These are phyloP conservation scores for Trachurus trachurus DNA, from an alignment of 2,797 vertebrate species.

Conservation along the genomic window DNA sequence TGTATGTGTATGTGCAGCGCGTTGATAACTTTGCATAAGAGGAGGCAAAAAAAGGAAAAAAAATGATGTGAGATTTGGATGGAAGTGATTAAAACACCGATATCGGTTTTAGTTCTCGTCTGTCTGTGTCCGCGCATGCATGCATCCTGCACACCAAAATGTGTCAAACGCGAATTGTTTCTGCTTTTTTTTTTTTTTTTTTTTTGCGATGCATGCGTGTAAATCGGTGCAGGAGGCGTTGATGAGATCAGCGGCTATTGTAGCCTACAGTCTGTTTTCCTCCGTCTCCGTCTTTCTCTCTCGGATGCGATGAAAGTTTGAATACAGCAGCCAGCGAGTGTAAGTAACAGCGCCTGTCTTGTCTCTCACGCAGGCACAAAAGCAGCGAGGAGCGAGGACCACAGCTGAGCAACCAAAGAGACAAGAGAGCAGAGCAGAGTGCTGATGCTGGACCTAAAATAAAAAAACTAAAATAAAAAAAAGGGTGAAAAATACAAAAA, in stretches of 20 bases:
- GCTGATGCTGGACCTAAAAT: conserved; percentile 65
- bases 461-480: not conserved
- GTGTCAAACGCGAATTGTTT: no score
- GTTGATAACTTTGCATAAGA: conserved; percentile 57
- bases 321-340: not conserved
- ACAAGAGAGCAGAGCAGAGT: conserved; percentile 45
- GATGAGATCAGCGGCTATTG: no score
- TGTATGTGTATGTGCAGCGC: conserved; percentile 1
- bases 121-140: not conserved
- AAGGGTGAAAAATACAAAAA: no score
- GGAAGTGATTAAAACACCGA: conserved; percentile 14
- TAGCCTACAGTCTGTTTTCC: no score
- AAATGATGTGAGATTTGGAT: not conserved
- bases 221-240: no score
- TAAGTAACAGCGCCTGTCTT: conserved; percentile 64
- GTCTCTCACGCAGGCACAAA: conserved; percentile 80
- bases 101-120: conserved; percentile 12
- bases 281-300: no score
- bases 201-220: conserved; percentile 9
- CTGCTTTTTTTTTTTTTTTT: not conserved
- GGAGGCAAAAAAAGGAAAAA: not conserved
- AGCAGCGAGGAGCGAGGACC: conserved; percentile 62
- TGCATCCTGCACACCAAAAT: no score
- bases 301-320: conserved; percentile 53
- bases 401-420: conserved; percentile 66